A percentile compares a stretch with the other conserved stretches of the same genome.
These are phyloP conservation scores for Tiaroga cobitis DNA, from an alignment of 2,797 vertebrate genomes.

Conservation along the genomic window DNA sequence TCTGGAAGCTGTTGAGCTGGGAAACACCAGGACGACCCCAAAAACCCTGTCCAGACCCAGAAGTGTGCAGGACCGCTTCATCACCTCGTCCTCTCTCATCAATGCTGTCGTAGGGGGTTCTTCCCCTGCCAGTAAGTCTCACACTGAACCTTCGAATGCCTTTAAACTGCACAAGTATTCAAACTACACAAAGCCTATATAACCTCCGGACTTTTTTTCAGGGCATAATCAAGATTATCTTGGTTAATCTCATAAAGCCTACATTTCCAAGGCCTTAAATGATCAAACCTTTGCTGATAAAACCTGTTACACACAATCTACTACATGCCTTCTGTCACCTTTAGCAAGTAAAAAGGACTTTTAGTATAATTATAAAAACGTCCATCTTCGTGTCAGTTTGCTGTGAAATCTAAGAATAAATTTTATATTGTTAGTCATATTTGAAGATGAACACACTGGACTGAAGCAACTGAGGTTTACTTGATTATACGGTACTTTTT, in stretches of 20 bases:
- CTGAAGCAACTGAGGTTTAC: not conserved
- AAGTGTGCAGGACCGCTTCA: slow-evolving; percentile 69
- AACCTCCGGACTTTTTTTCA: not conserved
- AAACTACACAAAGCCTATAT: not conserved
- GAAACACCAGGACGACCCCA: slow-evolving; percentile 71
- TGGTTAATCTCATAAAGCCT: too few relatives aligned
- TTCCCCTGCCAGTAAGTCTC: slow-evolving; percentile 72
- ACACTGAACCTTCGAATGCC: not conserved
- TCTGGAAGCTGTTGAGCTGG: slow-evolving; percentile 70
- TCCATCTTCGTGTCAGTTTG: not conserved
- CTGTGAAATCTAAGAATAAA: not conserved
- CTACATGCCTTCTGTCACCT: not conserved
- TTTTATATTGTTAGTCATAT: not conserved
- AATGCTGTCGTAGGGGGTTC: slow-evolving; percentile 66
- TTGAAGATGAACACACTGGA: not conserved
- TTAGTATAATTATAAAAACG: not conserved
- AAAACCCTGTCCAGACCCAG: slow-evolving; percentile 70
- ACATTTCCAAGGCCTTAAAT: not conserved
- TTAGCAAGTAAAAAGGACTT: not conserved
- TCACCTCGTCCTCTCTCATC: slow-evolving; percentile 82
- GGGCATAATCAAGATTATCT: not conserved
- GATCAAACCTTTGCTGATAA: not conserved
- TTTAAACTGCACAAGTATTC: not conserved
- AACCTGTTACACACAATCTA: not conserved
- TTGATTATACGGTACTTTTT: not conserved